Base-by-base conservation (phyloP, 2,113 vertebrate species). In the Petrocephalus microphthalmus region DNA sequence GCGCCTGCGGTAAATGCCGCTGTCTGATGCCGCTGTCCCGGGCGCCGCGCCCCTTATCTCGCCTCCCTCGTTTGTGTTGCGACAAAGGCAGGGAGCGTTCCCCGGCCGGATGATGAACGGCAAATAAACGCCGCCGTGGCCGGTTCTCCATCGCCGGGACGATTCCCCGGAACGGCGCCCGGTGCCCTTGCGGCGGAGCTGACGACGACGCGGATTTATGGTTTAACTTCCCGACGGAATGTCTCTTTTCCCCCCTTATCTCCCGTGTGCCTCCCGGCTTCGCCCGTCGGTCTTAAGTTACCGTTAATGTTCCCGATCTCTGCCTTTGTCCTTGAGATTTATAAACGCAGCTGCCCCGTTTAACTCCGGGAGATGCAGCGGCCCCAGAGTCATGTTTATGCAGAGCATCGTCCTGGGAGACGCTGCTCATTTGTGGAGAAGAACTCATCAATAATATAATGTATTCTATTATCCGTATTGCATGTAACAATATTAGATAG, bases 1-100 rank as follows among this genome's bases (percentile, higher is more conserved):
- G 82, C 86, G 67, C 84, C 37, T 82, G 82, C 89, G 74, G 89
- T 87, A 89, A 89, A 91, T 89, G 86, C 74, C 89, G 89, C 89
- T 56, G 60, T 88, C 78, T 85, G 91, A 90, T 87, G n/a, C 82
- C 51, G 85, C 51, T n/a, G 56, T n/a, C 56, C 71, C 57, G 51
- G 33, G 78, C 54, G 78, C 89, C 56, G 54, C 7, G 51, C 19
- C 53, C 19, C 90, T 90, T 91, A 91, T 91, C 91, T 88, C 52
- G 56, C 6, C 64, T 71, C 60, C 29, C 56, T 88, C 85, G 81
- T 87, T 87, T 87, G 88, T 90, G 83, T 45, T 52, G 57, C 81
- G 82, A 89, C 88, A 90, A 89, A 88, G 83, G 87, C 52, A 74
- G 84, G 33, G 84, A 87, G 47, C 71, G 86, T n/a, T 67, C 25